Percentiles rank a stretch among this genome's conserved stretches.
Evolutionary conservation across 2,113 vertebrate species (phyloP).

Genomic region (Chelonoidis abingdonii): DNA sequence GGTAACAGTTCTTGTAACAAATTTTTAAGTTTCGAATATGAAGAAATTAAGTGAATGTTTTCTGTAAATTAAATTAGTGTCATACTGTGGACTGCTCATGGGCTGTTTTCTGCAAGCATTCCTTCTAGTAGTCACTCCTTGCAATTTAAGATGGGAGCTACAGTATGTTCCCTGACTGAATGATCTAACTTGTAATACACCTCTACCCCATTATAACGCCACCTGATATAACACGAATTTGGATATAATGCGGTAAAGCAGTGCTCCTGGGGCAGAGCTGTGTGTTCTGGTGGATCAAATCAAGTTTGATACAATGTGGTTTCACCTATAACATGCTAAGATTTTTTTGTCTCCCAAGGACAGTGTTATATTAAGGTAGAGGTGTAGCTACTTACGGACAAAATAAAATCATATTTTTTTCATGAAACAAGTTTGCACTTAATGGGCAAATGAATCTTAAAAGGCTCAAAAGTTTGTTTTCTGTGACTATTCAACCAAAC

Average conservation of each 20-base stretch:
- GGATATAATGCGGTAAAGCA: too few species aligned
- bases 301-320: too few species aligned
- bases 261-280: too few species aligned
- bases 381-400: background rate
- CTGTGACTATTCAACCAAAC: background rate
- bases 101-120: background rate
- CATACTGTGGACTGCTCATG: constrained; percentile 15
- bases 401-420: background rate
- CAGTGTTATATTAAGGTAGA: too few species aligned
- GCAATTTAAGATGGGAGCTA: background rate
- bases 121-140: background rate
- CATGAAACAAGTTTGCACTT: background rate
- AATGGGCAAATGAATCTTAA: background rate
- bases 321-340: too few species aligned
- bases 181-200: background rate
- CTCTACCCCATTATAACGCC: too few species aligned
- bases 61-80: constrained; percentile 43
- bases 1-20: constrained; percentile 16
- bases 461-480: constrained; percentile 7
- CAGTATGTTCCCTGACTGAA: background rate
- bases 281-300: too few species aligned
- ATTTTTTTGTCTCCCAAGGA: too few species aligned
- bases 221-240: too few species aligned
- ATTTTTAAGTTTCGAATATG: background rate
- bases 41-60: background rate